A percentile compares a stretch with the other conserved stretches of the same genome.
Evolutionary conservation across 2,797 vertebrate genomes (phyloP).

Genomic region (Chloroceryle inda): DNA sequence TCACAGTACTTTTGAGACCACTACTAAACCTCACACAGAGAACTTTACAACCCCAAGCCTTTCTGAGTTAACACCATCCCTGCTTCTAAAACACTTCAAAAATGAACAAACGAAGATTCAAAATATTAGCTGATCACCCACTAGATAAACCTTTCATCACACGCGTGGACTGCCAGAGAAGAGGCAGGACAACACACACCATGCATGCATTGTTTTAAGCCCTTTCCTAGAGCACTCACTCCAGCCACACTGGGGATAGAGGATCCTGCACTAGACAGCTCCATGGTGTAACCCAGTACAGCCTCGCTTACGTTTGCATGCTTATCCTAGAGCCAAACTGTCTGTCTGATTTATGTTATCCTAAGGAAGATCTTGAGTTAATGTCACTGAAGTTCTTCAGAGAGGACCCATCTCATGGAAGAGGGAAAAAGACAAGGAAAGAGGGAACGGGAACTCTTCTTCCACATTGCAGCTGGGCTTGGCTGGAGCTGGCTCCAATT

Average conservation of each 20-base stretch:
- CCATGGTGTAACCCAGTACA: neutral
- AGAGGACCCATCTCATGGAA: slow-evolving; percentile 11
- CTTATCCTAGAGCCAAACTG: slow-evolving; percentile 37
- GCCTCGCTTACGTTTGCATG: neutral
- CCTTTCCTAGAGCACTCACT: slow-evolving; percentile 15
- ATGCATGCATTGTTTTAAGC: slow-evolving; percentile 17
- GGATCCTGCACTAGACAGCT: neutral
- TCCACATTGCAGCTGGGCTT: slow-evolving; percentile 7
- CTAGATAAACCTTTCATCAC: slow-evolving; percentile 58
- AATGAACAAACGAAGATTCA: slow-evolving; percentile 2
- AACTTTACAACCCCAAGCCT: slow-evolving; percentile 2
- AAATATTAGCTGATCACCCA: slow-evolving; percentile 30
- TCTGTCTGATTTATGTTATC: slow-evolving; percentile 23
- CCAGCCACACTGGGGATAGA: neutral
- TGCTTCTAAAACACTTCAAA: slow-evolving; percentile 43
- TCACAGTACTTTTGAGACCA: slow-evolving; percentile 14
- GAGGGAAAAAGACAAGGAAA: slow-evolving; percentile 14
- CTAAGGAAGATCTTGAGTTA: slow-evolving; percentile 38
- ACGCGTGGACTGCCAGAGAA: neutral
- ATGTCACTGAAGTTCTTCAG: slow-evolving; percentile 9
- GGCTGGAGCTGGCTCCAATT: slow-evolving; percentile 45
- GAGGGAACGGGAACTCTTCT: neutral
- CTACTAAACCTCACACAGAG: neutral
- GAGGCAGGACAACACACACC: neutral
- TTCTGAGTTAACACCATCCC: neutral